Evolutionary conservation across 2,113 vertebrate species (phyloP), one percentile per base, ranked within the genome.

Genomic region (Zosterops pallidus): DNA sequence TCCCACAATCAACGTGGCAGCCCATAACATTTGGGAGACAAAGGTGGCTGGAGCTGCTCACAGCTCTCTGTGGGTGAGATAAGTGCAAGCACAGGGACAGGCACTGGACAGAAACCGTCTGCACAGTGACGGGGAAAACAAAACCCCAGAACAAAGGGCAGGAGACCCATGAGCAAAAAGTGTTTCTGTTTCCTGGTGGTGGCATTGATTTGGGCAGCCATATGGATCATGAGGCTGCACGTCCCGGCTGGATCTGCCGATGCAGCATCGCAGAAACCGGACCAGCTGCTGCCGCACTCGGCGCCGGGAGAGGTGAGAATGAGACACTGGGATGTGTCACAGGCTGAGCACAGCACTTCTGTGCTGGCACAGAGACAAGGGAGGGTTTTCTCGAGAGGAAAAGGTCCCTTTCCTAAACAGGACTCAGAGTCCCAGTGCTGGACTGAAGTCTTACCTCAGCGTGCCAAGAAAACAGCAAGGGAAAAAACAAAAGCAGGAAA

Each of bases 151-250:
- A 60, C 78, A 91, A 93, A 94, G 85, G 83, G 71, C 74, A 77
- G 74, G 78, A 88, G 50, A 69, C 11, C 37, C 69, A 65, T 5
- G 15, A 79, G 80, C 59, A 77, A 47, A 72, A 72, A 0, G 17
- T 35, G 33, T 6, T 75, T 42, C 55, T 77, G 62, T 33, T 91
- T 84, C 74, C 95, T 52, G 68, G 14, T 37, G 53, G n/a, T 5
- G 37, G 35, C 59, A 68, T 18, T 71, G 89, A 50, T 94, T n/a
- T 31, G 87, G 44, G 59, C 10, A 12, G 63, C 23, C 14, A 12
- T 0, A 28, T 0, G 2, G 81, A 50, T 35, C 46, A 12, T 0
- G 7, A 88, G 91, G 83, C 44, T 0, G 1, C 1, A 6, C 1
- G 7, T 56, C 52, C 74, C 1, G 1, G 35, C 62, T 8, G 3